Evolutionary conservation across 1,140 invertebrate genomes (phyloP), one percentile per base, ranked within the genome.

Genomic region (Chrysomallon squamiferum): DNA sequence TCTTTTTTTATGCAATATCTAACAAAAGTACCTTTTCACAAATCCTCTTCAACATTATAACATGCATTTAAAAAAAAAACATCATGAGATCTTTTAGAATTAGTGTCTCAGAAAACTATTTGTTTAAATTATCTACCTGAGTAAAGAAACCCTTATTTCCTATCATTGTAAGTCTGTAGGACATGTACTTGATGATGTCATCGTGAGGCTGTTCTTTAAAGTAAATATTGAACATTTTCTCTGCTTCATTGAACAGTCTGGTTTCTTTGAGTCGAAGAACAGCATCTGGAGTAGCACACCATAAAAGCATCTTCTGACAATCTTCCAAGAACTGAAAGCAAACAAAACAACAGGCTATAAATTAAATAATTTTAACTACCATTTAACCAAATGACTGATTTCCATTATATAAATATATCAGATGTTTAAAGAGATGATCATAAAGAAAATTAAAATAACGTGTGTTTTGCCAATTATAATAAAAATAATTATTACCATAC

Each of bases 161-260:
- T 13, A 11, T 27, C 2, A 27, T 15, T 30, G 15, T 15, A 30
- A 54, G 22, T 29, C 29, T 54, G 6, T 25, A n/a, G 9, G 4
- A 15, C 13, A 82, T 62, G 66, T 80, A 80, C 9, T 71, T 62
- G 11, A 61, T 41, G 18, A 81, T 32, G 62, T 68, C 65, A 27
- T 69, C 66, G 69, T 84, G 82, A 30, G 74, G 65, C 64, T 84
- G 81, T 33, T 76, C 43, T 27, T 65, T 27, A 38, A 72, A 75
- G 63, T 84, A 84, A 2, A 68, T 49, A 18, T 69, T 27, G 9
- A 35, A 29, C 9, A 79, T 20, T 9, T 56, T 18, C 13, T 64
- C 63, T 47, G 56, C 62, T 13, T 64, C 25, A 3, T n/a, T n/a
- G 18, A 32, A 52, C 13, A 73, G 43, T 13, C 25, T 22, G 20